These are phyloP conservation scores for Euleptes europaea DNA, from an alignment of 2,113 vertebrate genomes.

Conservation along the genomic window DNA sequence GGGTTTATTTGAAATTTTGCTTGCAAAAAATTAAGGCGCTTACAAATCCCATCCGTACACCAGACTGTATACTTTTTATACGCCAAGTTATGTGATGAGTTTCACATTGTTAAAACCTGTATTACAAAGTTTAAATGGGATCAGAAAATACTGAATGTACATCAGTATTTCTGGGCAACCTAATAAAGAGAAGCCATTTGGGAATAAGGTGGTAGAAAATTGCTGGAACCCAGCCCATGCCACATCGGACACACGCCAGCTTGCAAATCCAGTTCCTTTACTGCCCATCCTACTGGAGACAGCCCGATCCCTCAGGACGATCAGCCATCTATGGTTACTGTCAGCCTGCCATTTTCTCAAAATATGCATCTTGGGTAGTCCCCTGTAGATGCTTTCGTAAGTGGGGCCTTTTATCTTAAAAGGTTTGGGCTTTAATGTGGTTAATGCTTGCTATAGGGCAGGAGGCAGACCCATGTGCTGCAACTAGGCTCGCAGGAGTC, in stretches of 20 bases:
- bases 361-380: not conserved
- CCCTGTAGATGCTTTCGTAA: not conserved
- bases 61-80: too few relatives aligned
- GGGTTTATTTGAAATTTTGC: too few relatives aligned
- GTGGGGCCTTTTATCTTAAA: not conserved
- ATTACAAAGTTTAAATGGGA: too few relatives aligned
- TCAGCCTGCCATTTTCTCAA: not conserved
- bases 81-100: too few relatives aligned
- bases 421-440: not conserved
- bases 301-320: fast-evolving
- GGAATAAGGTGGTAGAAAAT: not conserved
- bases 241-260: not conserved
- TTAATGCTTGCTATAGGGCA: too few relatives aligned
- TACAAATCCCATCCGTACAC: too few relatives aligned
- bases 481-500: not conserved
- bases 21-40: too few relatives aligned
- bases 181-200: not conserved
- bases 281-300: too few relatives aligned
- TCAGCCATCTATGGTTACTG: not conserved
- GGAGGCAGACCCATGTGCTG: too few relatives aligned
- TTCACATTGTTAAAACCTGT: too few relatives aligned
- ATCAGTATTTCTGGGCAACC: not conserved
- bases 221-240: not conserved
- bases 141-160: too few relatives aligned
- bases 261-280: not conserved